Conservation (phyloP, 2,113 vertebrate species). For the Actenoides hombroni region DNA sequence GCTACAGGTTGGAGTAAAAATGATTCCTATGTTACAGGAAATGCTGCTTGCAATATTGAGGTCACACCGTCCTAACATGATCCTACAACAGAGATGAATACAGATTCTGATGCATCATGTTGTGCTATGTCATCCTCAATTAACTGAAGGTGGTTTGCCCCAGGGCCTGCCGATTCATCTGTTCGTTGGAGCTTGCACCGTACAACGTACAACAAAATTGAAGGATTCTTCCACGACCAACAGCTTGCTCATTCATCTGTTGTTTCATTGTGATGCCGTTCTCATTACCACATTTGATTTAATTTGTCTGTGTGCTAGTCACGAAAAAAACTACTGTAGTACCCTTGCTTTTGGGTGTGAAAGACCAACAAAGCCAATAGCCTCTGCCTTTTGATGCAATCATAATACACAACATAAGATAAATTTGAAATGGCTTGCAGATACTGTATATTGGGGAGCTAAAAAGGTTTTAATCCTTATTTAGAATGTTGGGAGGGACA, state of each 20-base stretch:
- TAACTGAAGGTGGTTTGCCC: background rate
- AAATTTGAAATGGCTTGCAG: background rate
- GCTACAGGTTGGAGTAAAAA: background rate
- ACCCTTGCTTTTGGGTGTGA: background rate
- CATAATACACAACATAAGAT: background rate
- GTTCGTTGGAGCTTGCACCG: background rate
- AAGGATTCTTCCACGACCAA: slow-evolving; percentile 9
- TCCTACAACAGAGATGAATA: background rate
- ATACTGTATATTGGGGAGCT: background rate
- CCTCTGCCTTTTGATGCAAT: background rate
- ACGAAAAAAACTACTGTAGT: background rate
- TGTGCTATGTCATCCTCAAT: background rate
- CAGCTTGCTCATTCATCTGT: slow-evolving; percentile 23
- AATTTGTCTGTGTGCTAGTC: background rate
- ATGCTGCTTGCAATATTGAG: background rate
- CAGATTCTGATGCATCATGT: background rate
- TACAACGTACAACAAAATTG: background rate
- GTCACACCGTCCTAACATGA: background rate
- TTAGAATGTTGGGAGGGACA: background rate
- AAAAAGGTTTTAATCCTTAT: background rate
- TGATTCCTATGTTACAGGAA: background rate
- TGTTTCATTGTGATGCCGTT: background rate
- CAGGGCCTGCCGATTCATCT: background rate
- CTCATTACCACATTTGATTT: background rate
- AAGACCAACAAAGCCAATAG: background rate